Evolutionary conservation across 2,888 invertebrate genomes (phyloP).

Genomic region (Rhyacophila evoluta): DNA sequence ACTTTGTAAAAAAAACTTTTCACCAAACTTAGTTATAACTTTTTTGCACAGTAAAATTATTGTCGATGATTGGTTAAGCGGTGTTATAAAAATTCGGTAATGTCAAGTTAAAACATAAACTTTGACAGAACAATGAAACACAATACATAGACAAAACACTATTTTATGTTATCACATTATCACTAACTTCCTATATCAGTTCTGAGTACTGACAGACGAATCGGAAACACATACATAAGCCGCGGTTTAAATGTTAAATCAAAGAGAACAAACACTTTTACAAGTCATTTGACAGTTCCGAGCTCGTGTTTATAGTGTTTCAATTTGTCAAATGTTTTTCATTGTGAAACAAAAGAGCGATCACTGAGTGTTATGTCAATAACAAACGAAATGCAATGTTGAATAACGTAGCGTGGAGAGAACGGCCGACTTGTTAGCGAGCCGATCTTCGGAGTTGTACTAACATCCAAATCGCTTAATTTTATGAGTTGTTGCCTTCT

Average conservation of each 20-base stretch:
- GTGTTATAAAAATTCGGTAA: too few relatives aligned
- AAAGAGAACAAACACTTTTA: background rate
- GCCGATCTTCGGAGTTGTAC: constrained; percentile 70
- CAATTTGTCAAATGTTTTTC: background rate
- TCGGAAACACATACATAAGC: background rate
- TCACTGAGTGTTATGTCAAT: background rate
- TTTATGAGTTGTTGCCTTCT: constrained; percentile 73
- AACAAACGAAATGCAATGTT: constrained; percentile 1
- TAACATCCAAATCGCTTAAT: constrained; percentile 72
- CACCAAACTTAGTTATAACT: too few relatives aligned
- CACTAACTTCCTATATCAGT: background rate
- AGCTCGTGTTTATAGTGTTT: background rate
- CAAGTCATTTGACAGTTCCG: background rate
- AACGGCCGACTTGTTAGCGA: background rate
- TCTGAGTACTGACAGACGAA: too few relatives aligned
- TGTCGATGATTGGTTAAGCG: too few relatives aligned
- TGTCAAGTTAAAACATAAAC: background rate
- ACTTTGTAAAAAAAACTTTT: too few relatives aligned
- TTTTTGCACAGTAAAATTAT: too few relatives aligned
- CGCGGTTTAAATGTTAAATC: background rate
- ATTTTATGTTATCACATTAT: background rate
- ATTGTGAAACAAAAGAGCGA: background rate
- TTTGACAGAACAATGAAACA: background rate
- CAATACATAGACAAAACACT: background rate
- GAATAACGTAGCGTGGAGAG: background rate